phyloP scores from a whole-genome alignment of 2,797 vertebrate species.

The Argyrosomus regius region DNA sequence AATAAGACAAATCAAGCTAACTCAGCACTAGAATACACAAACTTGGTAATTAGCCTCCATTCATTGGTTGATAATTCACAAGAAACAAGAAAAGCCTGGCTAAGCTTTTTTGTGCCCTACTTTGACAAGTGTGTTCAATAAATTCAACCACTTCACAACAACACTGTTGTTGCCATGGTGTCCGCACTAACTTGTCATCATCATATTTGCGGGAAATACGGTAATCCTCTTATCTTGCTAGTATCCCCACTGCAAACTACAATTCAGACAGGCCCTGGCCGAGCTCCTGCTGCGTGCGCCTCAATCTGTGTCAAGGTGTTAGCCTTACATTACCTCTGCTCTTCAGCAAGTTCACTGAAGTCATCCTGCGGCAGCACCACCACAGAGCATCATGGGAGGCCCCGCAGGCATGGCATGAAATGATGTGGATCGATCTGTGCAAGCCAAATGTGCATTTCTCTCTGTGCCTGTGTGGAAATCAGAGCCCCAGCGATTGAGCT shows the following conservation, averaged over 20 bases:
- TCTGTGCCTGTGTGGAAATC: slow-evolving; percentile 52
- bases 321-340: slow-evolving; percentile 36
- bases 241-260: slow-evolving; percentile 23
- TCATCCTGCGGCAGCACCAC: slow-evolving; percentile 26
- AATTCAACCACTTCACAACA: slow-evolving; percentile 36
- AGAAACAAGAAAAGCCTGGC: slow-evolving; percentile 42
- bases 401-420: slow-evolving; percentile 43
- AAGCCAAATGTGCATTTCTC: slow-evolving; percentile 51
- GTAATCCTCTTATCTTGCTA: slow-evolving; percentile 60
- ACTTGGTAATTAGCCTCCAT: slow-evolving; percentile 48
- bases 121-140: slow-evolving; percentile 58
- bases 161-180: slow-evolving; percentile 53
- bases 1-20: slow-evolving; percentile 46
- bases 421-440: slow-evolving; percentile 52
- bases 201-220: slow-evolving; percentile 43
- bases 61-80: slow-evolving; percentile 52
- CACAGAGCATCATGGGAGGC: slow-evolving; percentile 43
- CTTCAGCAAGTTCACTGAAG: slow-evolving; percentile 31
- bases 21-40: slow-evolving; percentile 51
- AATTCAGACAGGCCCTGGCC: slow-evolving; percentile 17
- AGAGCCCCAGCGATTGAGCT: slow-evolving; percentile 49
- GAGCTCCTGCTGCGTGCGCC: slow-evolving; percentile 28
- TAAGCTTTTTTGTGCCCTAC: slow-evolving; percentile 60
- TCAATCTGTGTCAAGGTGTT: slow-evolving; percentile 37
- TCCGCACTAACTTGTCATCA: slow-evolving; percentile 50